Evolutionary conservation across 2,888 invertebrate genomes (phyloP).

Genomic region (Drosophila atroscutellata): DNA sequence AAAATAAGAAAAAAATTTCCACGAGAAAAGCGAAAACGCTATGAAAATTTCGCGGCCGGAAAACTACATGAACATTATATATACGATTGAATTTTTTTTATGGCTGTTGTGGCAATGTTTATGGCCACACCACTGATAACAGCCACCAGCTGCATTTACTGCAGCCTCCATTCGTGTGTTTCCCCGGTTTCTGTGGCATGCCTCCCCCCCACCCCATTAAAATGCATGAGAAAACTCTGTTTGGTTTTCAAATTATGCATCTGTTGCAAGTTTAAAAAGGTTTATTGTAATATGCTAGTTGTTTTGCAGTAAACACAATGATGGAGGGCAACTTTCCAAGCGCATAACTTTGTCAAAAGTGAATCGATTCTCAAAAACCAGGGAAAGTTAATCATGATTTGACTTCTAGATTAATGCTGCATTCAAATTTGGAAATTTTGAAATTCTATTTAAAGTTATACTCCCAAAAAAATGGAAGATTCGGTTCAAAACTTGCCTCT

Average conservation of each 20-base stretch:
- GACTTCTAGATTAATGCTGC: not conserved
- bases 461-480: not conserved
- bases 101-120: constrained; percentile 18
- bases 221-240: constrained; percentile 23
- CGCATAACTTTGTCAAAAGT: not conserved
- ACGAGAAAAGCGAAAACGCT: constrained; percentile 36
- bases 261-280: not conserved
- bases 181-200: constrained; percentile 19
- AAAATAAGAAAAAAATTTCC: not conserved
- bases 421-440: not conserved
- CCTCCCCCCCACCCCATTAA: constrained; percentile 13
- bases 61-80: constrained; percentile 45
- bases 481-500: not conserved
- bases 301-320: not conserved
- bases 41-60: constrained; percentile 67
- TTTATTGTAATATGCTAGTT: not conserved
- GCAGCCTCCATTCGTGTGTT: not conserved
- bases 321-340: not conserved
- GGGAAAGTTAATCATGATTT: not conserved
- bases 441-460: not conserved
- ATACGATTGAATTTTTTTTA: constrained; percentile 20
- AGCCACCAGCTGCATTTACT: constrained; percentile 24
- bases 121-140: constrained; percentile 21
- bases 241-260: constrained; percentile 6
- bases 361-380: not conserved